These are phyloP conservation scores for Arrhamphus sclerolepis DNA, from an alignment of 2,797 vertebrate species.

Conservation along the genomic window DNA sequence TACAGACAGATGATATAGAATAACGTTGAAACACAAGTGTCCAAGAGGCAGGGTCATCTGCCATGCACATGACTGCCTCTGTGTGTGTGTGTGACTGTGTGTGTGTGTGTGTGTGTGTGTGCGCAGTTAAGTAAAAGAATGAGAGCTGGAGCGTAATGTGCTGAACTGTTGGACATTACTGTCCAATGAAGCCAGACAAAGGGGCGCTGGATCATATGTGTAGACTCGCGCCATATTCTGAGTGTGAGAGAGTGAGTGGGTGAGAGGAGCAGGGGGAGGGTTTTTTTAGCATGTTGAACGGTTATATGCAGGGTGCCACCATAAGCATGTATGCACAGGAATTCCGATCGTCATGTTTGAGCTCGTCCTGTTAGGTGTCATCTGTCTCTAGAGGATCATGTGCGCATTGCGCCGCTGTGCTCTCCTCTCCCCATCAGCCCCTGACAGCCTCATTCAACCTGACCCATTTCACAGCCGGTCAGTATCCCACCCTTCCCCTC, in stretches of 20 bases:
- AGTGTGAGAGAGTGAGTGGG: conserved; percentile 10
- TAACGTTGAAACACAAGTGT: conserved; percentile 47
- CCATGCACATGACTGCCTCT: conserved; percentile 58
- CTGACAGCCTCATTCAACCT: conserved; percentile 60
- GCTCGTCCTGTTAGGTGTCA: conserved; percentile 22
- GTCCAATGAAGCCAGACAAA: conserved; percentile 73
- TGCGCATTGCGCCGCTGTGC: conserved; percentile 61
- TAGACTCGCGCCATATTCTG: conserved; percentile 41
- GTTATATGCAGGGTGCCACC: conserved; percentile 11
- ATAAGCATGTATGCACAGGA: conserved; percentile 33
- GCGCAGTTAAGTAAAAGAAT: background rate
- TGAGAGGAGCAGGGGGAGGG: conserved; percentile 7
- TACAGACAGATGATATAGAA: conserved; percentile 42
- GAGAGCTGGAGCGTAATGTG: conserved; percentile 27
- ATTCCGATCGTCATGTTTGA: conserved; percentile 31
- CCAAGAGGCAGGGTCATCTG: conserved; percentile 51
- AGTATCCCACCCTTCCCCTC: conserved; percentile 38
- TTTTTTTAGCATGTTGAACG: conserved; percentile 33
- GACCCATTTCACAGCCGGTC: conserved; percentile 52
- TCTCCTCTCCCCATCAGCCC: background rate
- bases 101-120: conserved; percentile 7
- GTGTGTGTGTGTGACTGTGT: background rate
- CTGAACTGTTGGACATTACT: conserved; percentile 44
- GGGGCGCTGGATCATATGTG: conserved; percentile 68
- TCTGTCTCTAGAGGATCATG: conserved; percentile 36